Conservation (phyloP, 2,113 vertebrate genomes). For the Corydoras maculifer region DNA sequence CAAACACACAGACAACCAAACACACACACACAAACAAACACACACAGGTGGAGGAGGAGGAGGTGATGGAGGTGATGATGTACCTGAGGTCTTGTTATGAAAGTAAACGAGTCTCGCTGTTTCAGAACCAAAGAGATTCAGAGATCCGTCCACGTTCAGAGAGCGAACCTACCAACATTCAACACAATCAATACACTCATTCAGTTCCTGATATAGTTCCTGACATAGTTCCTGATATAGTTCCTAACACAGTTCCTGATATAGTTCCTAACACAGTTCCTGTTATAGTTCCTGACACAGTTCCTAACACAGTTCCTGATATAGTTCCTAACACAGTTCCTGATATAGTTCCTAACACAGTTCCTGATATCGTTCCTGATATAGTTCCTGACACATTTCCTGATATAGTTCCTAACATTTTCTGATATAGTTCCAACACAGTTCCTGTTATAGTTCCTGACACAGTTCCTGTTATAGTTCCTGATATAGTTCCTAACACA, state of each 20-base stretch:
- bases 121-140: constrained; percentile 92
- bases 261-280: not conserved
- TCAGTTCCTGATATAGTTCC: no score
- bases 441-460: not conserved
- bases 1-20: no score
- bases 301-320: not conserved
- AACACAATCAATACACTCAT: not conserved
- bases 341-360: no score
- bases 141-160: constrained; percentile 88
- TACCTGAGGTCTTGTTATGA: constrained; percentile 97
- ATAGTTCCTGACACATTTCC: no score
- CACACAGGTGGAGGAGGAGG: no score
- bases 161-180: constrained; percentile 79
- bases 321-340: not conserved
- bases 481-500: not conserved
- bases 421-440: no score
- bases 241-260: not conserved
- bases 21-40: not conserved
- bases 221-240: not conserved
- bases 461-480: not conserved
- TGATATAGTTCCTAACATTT: no score
- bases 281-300: no score
- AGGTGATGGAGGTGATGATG: constrained; percentile 31
- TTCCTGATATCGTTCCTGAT: no score
- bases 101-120: constrained; percentile 96